These are phyloP conservation scores for Mus minutoides DNA, from an alignment of 2,797 vertebrate species.

Conservation along the genomic window DNA sequence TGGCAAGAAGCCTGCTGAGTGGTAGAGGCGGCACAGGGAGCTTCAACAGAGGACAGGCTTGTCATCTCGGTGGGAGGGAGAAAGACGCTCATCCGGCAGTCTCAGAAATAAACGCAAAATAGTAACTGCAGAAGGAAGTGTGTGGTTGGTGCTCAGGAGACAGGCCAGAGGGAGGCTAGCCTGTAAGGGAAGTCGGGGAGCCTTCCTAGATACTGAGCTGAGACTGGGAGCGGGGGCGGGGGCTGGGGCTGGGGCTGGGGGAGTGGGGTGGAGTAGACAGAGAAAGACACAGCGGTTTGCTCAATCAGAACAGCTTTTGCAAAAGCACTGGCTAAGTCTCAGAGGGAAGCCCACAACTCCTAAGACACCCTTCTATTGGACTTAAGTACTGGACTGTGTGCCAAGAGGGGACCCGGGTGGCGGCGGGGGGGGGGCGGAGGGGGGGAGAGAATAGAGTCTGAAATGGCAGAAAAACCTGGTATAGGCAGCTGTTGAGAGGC, in stretches of 20 bases:
- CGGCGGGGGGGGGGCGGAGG: no score
- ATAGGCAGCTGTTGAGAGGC: neutral
- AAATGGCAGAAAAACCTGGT: neutral
- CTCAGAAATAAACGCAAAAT: conserved; percentile 32
- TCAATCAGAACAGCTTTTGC: neutral
- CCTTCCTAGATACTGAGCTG: neutral
- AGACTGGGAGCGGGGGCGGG: neutral
- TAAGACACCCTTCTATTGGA: neutral
- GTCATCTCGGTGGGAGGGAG: conserved; percentile 15
- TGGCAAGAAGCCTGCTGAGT: neutral
- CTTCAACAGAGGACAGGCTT: neutral
- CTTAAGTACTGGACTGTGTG: neutral
- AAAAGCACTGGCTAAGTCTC: conserved; percentile 26
- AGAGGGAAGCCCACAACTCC: neutral
- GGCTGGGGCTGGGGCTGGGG: neutral
- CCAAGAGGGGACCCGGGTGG: neutral
- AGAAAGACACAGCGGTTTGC: neutral
- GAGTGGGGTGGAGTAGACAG: neutral
- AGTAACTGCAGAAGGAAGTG: neutral
- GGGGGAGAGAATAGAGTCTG: neutral
- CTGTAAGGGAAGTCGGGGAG: neutral
- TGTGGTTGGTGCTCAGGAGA: neutral
- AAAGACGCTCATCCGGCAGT: conserved; percentile 21
- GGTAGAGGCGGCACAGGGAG: neutral
- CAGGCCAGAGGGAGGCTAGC: neutral